Conservation (phyloP, 1,140 invertebrate genomes). For the Gryon sp. region DNA sequence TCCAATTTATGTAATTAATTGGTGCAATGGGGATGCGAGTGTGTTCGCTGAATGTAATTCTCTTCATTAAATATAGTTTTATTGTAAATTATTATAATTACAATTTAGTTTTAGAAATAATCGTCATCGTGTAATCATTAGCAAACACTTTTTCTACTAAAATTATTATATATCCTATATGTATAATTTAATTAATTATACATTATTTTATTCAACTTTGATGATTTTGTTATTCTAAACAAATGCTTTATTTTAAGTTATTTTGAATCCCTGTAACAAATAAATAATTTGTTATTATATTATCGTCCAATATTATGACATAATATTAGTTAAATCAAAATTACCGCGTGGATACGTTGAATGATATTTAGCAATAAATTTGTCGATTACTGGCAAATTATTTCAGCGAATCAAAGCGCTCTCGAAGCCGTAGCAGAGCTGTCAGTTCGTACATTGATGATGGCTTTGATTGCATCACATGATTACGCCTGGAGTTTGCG, state of each 20-base stretch:
- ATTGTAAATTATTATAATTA: too few species aligned
- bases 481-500: slow-evolving; percentile 51
- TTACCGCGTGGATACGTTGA: background rate
- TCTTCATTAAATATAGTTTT: too few species aligned
- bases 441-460: slow-evolving; percentile 34
- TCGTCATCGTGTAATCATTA: too few species aligned
- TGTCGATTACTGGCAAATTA: slow-evolving; percentile 39
- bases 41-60: too few species aligned
- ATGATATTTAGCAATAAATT: slow-evolving; percentile 38
- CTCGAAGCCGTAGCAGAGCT: slow-evolving; percentile 39
- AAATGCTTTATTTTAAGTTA: too few species aligned
- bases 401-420: slow-evolving; percentile 40
- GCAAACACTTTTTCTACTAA: too few species aligned
- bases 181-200: too few species aligned
- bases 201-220: background rate
- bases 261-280: too few species aligned
- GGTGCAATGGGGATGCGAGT: background rate
- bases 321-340: slow-evolving; percentile 7
- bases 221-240: too few species aligned
- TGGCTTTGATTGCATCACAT: slow-evolving; percentile 59
- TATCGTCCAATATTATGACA: slow-evolving; percentile 1
- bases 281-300: background rate
- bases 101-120: too few species aligned
- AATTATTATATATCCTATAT: too few species aligned
- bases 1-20: background rate